Base-by-base conservation (phyloP, 2,888 invertebrate genomes). In the Caenorhabditis macrosperma region DNA sequence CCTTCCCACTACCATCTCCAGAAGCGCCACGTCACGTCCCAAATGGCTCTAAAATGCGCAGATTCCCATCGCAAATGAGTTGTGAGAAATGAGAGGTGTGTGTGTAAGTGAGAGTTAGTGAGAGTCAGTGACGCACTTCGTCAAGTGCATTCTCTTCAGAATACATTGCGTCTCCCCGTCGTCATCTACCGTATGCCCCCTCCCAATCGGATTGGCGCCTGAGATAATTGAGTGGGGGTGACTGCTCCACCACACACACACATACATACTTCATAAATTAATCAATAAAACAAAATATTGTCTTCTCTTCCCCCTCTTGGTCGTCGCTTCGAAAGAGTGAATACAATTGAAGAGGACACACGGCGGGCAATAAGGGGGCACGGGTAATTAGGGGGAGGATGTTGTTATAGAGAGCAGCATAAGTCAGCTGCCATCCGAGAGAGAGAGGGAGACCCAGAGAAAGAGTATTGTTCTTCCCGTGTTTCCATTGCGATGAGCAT, bases 221-320 rank as follows among this genome's bases (percentile, higher is more conserved):
- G 57, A 59, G 74, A 74, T 74, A 74, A 74, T 74, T 74, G 74
- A 74, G 74, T 74, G 72, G 71, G 50, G 60, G 69, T 17, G n/a
- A 20, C 38, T 38, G 38, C 9, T 10, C 15, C n/a, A n/a, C 12
- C 7, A 38, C 15, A 3, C 38, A 38, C 38, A 17, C 12, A 9
- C 17, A 7, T 5, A 9, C 44, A 44, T 59, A 64, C 74, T 74
- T 74, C 74, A 74, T 74, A 74, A 74, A 74, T 74, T 74, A 74
- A 74, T 74, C 74, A 74, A 74, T 74, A 74, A 74, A 74, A 74
- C 74, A 74, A 74, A 74, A 74, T 74, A 74, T 74, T 74, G 74
- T 74, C 59, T 74, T 59, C 10, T n/a, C n/a, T 38, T 6, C 3
- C 10, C 20, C 15, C 52, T 44, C 26, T 17, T 52, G n/a, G 12